phyloP scores from a whole-genome alignment of 2,888 invertebrate genomes.

The Heteropelma amictum region DNA sequence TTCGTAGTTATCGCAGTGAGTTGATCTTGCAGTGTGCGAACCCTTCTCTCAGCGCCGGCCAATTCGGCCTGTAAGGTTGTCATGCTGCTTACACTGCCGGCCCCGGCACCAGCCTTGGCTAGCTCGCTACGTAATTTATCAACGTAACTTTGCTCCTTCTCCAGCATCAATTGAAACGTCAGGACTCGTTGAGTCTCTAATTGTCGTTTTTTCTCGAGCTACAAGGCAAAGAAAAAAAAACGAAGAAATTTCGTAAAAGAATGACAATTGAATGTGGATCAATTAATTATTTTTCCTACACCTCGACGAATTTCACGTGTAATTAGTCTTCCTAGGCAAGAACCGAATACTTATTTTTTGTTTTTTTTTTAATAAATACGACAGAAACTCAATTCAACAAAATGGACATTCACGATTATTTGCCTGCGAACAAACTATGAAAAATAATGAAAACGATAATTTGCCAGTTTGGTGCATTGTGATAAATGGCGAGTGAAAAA shows the following conservation, averaged over 20 bases:
- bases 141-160: conserved; percentile 90
- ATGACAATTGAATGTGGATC: neutral
- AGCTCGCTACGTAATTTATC: conserved; percentile 87
- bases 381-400: no score
- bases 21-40: conserved; percentile 82
- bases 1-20: conserved; percentile 75
- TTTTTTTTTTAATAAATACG: no score
- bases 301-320: neutral
- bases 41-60: conserved; percentile 81
- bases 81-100: conserved; percentile 73
- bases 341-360: no score
- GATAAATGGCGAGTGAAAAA: no score
- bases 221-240: conserved; percentile 6
- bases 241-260: neutral
- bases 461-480: no score
- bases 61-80: conserved; percentile 79
- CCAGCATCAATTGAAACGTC: conserved; percentile 93
- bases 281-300: neutral
- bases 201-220: conserved; percentile 92
- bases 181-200: conserved; percentile 90
- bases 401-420: no score
- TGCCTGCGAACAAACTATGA: no score
- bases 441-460: no score
- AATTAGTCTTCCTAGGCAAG: neutral
- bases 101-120: conserved; percentile 78